Percentiles rank a stretch among this genome's conserved stretches.
Evolutionary conservation across 2,888 invertebrate genomes (phyloP).

Genomic region (Venusia cambrica): DNA sequence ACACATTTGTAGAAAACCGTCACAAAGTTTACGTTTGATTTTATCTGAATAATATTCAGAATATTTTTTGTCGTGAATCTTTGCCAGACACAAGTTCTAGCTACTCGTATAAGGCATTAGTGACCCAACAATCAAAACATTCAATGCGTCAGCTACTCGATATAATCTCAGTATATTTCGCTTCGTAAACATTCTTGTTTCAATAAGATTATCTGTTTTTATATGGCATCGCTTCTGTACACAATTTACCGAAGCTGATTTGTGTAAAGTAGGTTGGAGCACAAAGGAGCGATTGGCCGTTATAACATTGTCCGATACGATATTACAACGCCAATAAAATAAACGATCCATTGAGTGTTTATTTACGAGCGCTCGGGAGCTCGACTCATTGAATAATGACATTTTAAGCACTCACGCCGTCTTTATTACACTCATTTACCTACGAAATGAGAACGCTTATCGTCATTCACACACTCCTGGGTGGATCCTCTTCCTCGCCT

Average conservation of each 20-base stretch:
- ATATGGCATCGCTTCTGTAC: constrained; percentile 32
- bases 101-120: constrained; percentile 2
- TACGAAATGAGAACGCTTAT: constrained; percentile 13
- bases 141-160: constrained; percentile 15
- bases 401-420: constrained; percentile 16
- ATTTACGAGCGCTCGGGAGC: constrained; percentile 20
- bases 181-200: constrained; percentile 34
- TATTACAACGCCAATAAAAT: constrained; percentile 19
- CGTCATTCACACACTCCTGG: too few species aligned
- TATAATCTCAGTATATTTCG: constrained; percentile 27
- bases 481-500: too few species aligned
- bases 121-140: constrained; percentile 4
- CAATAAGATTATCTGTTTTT: constrained; percentile 41
- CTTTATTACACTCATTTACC: constrained; percentile 13
- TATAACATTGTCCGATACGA: constrained; percentile 20
- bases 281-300: constrained; percentile 28
- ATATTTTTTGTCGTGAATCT: too few species aligned
- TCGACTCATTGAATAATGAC: constrained; percentile 20
- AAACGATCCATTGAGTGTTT: constrained; percentile 20
- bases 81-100: too few species aligned
- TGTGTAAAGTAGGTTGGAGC: constrained; percentile 29
- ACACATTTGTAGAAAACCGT: too few species aligned
- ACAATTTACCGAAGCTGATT: constrained; percentile 34
- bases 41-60: too few species aligned
- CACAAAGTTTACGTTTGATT: too few species aligned